Evolutionary conservation across 2,888 invertebrate species (phyloP).

Genomic region (Macrophya annulata): DNA sequence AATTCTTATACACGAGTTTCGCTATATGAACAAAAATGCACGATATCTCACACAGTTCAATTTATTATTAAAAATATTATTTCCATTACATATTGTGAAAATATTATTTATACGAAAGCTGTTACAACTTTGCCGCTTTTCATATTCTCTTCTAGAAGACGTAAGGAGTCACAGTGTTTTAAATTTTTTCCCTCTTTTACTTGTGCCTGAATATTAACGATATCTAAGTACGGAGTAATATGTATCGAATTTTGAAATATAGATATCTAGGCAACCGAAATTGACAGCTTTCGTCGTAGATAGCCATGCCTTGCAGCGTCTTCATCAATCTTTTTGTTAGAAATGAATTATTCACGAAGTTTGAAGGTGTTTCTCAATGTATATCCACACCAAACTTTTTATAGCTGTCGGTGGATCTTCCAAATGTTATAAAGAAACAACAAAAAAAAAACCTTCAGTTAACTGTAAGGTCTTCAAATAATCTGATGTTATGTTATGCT

Average conservation of each 20-base stretch:
- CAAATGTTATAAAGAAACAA: neutral
- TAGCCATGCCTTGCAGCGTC: neutral
- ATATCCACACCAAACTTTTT: neutral
- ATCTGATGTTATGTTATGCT: neutral
- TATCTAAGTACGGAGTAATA: neutral
- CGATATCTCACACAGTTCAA: neutral
- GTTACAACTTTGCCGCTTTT: neutral
- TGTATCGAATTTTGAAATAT: neutral
- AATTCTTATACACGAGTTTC: neutral
- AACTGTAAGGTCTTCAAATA: neutral
- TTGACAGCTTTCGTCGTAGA: neutral
- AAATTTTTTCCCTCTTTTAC: neutral
- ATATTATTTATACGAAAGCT: neutral
- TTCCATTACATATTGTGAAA: neutral
- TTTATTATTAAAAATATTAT: neutral
- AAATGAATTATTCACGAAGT: constrained; percentile 14
- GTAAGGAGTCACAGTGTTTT: neutral
- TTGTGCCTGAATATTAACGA: neutral
- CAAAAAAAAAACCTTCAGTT: neutral
- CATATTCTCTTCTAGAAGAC: too few relatives aligned
- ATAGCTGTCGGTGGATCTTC: neutral
- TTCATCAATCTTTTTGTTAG: neutral
- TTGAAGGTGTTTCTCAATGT: neutral
- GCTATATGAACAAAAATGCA: neutral
- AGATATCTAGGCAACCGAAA: neutral